Evolutionary conservation across 1,140 invertebrate species (phyloP), one percentile per base, ranked within the genome.

Genomic region (Andrena cerasifolii): DNA sequence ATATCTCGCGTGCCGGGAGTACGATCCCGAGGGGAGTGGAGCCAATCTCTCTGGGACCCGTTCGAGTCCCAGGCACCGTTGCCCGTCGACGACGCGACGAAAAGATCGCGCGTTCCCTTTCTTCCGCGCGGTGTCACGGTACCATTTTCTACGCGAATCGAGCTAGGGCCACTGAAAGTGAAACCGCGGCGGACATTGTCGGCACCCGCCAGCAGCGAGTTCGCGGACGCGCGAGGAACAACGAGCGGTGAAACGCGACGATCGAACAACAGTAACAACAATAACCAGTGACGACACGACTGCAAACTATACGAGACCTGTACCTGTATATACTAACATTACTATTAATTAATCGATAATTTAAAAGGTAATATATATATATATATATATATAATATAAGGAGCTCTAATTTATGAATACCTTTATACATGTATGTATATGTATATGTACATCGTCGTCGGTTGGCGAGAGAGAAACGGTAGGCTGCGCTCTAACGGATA

Each of bases 221-320:
- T 87, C 77, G 78, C 47, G 36, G 33, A 80, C 53, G 40, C 40
- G 70, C 40, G 59, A 79, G 56, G 54, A 47, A 77, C 62, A 59
- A 66, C 63, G 79, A 70, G 68, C 73, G 81, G 75, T 28, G 73
- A 59, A 58, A 82, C 76, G 56, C 47, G 75, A 79, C 58, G 75
- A 84, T 79, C 67, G 71, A 75, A 79, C 53, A 70, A 75, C 26
- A 79, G 74, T 51, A 80, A 72, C 79, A 59, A 70, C 70, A 86
- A 81, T 76, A 89, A 90, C 83, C 85, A 93, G 90, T 92, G 91
- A 92, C 91, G 91, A 93, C 91, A 92, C 88, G 92, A 93, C 92
- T 93, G 92, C 91, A 93, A 61, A 93, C 92, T 93, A 91, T 92
- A 92, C 92, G 92, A 92, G 92, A 93, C 92, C 92, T 93, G 92